Percentiles rank a stretch among this genome's conserved stretches.
Evolutionary conservation across 2,888 invertebrate species (phyloP).

Genomic region (Anoplius nigerrimus): DNA sequence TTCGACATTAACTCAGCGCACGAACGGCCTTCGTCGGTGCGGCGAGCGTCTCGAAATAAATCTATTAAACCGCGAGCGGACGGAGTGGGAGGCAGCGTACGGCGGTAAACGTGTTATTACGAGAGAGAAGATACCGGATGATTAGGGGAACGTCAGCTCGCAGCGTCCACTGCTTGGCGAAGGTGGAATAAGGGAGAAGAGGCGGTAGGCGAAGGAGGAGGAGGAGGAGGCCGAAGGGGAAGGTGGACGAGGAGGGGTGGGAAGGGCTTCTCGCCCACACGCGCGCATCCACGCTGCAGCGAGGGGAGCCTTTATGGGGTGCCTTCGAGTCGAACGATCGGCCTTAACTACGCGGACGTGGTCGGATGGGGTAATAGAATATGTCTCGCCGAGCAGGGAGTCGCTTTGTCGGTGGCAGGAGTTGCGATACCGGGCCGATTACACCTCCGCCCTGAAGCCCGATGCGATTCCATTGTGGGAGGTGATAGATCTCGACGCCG

Average conservation of each 20-base stretch:
- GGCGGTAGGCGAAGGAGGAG: neutral
- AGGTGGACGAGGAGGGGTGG: neutral
- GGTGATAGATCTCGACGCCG: constrained; percentile 62
- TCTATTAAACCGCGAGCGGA: too few species aligned
- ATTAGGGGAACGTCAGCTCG: neutral
- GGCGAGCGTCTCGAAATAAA: too few species aligned
- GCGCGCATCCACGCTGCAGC: neutral
- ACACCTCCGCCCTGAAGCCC: constrained; percentile 37
- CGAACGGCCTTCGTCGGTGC: neutral
- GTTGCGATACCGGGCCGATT: constrained; percentile 47
- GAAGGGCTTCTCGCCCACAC: too few species aligned
- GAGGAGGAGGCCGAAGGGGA: neutral
- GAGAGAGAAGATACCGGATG: neutral
- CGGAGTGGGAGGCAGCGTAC: too few species aligned
- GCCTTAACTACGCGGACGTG: constrained; percentile 1
- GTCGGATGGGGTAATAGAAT: constrained; percentile 43
- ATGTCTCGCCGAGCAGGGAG: constrained; percentile 27
- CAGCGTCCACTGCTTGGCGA: neutral
- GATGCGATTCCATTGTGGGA: constrained; percentile 56
- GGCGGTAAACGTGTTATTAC: too few species aligned
- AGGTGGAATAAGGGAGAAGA: neutral
- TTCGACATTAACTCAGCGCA: neutral
- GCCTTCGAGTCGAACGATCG: constrained; percentile 4
- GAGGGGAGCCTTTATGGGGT: neutral
- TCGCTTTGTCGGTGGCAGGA: constrained; percentile 50